Evolutionary conservation across 2,797 vertebrate species (phyloP), one percentile per base, ranked within the genome.

Genomic region (Hozukius guyotensis): DNA sequence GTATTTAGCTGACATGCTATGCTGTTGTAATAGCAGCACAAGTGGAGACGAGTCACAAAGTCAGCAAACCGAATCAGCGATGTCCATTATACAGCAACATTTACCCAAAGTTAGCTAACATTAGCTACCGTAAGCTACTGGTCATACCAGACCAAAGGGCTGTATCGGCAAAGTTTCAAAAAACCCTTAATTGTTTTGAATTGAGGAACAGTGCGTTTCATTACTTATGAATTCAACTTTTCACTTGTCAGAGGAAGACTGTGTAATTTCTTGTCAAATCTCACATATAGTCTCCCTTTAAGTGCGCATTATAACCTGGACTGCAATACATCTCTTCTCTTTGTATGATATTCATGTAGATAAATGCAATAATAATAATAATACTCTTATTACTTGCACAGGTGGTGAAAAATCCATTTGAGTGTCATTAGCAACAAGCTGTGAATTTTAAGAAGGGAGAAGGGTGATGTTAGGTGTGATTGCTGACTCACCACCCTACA

Each of bases 401-500:
- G 22, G 56, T 77, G 16, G 20, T 46, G 6, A 62, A 68, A 24
- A 65, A 38, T 36, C 20, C 18, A 1, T 59, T 6, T 32, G 49
- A 78, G 12, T 27, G 59, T 55, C 13, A 27, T 22, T 57, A n/a
- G 13, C 18, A 25, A 9, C 3, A 68, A 24, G 52, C 12, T 27
- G 27, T 27, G 16, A 12, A 14, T 72, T 34, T 65, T 4, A 56
- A 42, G 27, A 57, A 32, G 13, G 8, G 25, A 46, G 4, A 4
- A 24, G 8, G n/a, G 18, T 84, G 71, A 72, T 22, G 29, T 67
- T 62, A 80, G 24, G 32, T 29, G 27, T 71, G 36, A 80, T 71
- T 71, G 62, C 42, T 71, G 34, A 52, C 67, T 78, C 56, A 73
- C 36, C 61, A 53, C 70, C 38, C 24, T 7, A 46, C 69, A 64